Evolutionary conservation across 2,797 vertebrate species (phyloP).

Genomic region (Columba guinea): DNA sequence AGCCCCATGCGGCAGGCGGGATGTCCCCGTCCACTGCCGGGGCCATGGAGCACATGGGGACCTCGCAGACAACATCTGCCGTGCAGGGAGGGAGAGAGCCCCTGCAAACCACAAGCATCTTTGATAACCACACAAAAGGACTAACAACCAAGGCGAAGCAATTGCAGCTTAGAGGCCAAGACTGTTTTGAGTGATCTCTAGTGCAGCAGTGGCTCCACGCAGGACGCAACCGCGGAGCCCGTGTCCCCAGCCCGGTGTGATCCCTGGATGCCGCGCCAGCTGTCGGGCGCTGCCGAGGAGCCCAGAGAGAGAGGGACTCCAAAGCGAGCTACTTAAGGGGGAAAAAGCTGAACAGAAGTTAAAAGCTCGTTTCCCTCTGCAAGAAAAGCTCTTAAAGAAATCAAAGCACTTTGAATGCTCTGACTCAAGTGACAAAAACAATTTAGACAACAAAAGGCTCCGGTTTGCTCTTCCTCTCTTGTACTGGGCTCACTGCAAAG

Average conservation of each 20-base stretch:
- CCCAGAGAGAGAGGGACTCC: not conserved
- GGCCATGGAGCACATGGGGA: not conserved
- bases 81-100: not conserved
- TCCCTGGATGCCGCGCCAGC: not conserved
- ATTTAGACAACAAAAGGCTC: constrained; percentile 59
- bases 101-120: not conserved
- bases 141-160: not conserved
- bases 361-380: constrained; percentile 26
- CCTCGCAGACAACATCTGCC: rapidly evolving
- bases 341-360: not conserved
- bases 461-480: constrained; percentile 11
- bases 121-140: not conserved
- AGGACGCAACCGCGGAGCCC: not conserved
- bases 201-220: rapidly evolving
- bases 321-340: not conserved
- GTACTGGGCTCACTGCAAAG: constrained; percentile 11
- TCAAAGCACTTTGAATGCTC: constrained; percentile 56
- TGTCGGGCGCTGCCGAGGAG: rapidly evolving
- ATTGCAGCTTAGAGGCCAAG: not conserved
- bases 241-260: not conserved
- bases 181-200: not conserved
- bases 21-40: rapidly evolving
- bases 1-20: rapidly evolving
- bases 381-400: constrained; percentile 38
- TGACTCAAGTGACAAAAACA: constrained; percentile 56